Conservation (phyloP, 2,797 vertebrate genomes). For the Peromyscus aztecus region DNA sequence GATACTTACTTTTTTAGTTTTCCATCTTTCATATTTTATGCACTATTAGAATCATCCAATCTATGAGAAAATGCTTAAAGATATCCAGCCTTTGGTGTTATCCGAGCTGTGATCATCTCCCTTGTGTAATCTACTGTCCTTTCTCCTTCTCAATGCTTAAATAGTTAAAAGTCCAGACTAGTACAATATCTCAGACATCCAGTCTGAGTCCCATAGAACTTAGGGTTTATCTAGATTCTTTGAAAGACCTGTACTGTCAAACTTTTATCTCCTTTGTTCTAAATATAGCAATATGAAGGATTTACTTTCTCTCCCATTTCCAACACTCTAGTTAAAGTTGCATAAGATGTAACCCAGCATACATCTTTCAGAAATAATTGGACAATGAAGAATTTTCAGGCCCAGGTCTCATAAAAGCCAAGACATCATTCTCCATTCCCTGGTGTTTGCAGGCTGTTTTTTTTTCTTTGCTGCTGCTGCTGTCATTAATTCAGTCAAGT, state of each 20-base stretch:
- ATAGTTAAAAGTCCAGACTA: slow-evolving; percentile 27
- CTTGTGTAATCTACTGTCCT: background rate
- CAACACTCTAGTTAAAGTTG: slow-evolving; percentile 25
- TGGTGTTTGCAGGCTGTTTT: slow-evolving; percentile 1
- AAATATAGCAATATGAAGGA: slow-evolving; percentile 17
- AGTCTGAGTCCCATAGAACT: background rate
- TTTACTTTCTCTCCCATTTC: slow-evolving; percentile 60
- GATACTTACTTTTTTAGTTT: slow-evolving; percentile 19
- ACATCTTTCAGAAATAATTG: slow-evolving; percentile 68
- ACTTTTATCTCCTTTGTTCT: slow-evolving; percentile 56
- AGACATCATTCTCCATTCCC: background rate
- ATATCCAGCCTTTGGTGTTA: background rate
- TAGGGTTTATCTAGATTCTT: slow-evolving; percentile 11
- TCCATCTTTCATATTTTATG: slow-evolving; percentile 59
- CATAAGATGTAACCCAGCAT: slow-evolving; percentile 43
- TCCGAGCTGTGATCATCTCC: background rate
- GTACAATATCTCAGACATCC: slow-evolving; percentile 8
- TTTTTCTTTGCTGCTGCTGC: slow-evolving; percentile 25
- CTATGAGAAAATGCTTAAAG: slow-evolving; percentile 53
- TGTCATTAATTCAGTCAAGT: background rate
- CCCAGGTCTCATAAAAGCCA: slow-evolving; percentile 13
- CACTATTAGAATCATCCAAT: slow-evolving; percentile 30
- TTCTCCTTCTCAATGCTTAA: background rate
- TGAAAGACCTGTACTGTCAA: slow-evolving; percentile 2
- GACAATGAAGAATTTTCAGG: slow-evolving; percentile 59